Evolutionary conservation across 1,140 invertebrate genomes (phyloP), one percentile per base, ranked within the genome.

Genomic region (Popillia japonica): DNA sequence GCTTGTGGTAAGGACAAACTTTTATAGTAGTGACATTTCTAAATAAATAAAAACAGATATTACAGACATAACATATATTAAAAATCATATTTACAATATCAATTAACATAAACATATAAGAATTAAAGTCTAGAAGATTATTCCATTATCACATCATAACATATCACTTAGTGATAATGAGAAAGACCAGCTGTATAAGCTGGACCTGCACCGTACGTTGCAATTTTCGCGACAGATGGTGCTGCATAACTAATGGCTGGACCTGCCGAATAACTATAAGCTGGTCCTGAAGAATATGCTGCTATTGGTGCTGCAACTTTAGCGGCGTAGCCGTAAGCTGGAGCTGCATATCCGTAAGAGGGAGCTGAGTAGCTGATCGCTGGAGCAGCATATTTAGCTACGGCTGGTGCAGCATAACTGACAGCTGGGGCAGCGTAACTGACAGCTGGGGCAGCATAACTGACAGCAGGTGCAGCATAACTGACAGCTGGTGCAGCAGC

Each of bases 151-250:
- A 34, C 27, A 34, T 34, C 27, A 55, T 55, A 17, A n/a, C 11
- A 68, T 27, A 68, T 22, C 9, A 68, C 22, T 22, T 75, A 73
- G 40, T 80, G 78, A 74, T 82, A 80, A 59, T 82, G 77, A 7
- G 78, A 78, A 41, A 85, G 84, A 8, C 77, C 77, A 22, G 81
- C 81, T 55, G 79, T 40, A 6, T 81, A 75, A 23, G 77, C 82
- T 6, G 82, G 80, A 41, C 84, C 87, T 11, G 83, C 81, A 0
- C 80, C 78, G 41, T 82, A 78, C 44, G 88, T 22, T 10, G 61
- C 61, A 10, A 68, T 7, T 68, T 68, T 68, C 8, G 61, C 23
- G 2, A 27, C 11, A 10, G 61, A 68, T 68, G 61, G 61, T 14
- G 61, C 20, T 14, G 61, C 61, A 27, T 68, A 68, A 34, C 61